Percentiles rank a stretch among this genome's conserved stretches.
These are phyloP conservation scores for Petrocephalus zakoni DNA, from an alignment of 2,113 vertebrate genomes.

Conservation along the genomic window DNA sequence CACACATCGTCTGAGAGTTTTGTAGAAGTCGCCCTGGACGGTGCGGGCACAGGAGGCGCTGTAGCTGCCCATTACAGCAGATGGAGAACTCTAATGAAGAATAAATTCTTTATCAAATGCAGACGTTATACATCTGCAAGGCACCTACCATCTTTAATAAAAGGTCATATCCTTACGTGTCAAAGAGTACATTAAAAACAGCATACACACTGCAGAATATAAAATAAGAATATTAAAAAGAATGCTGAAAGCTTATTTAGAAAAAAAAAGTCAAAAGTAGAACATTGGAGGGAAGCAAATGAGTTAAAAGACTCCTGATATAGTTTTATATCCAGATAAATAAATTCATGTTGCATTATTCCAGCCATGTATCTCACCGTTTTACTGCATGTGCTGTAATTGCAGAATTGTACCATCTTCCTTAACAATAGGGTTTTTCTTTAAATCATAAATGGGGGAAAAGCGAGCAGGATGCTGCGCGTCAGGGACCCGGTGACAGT, in stretches of 20 bases:
- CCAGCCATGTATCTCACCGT: constrained; percentile 30
- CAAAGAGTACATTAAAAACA: neutral
- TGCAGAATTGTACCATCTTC: constrained; percentile 28
- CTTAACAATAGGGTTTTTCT: constrained; percentile 17
- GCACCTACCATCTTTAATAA: neutral
- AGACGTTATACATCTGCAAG: constrained; percentile 25
- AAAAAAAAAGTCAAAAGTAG: constrained; percentile 30
- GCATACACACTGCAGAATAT: neutral
- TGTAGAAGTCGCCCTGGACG: constrained; percentile 16
- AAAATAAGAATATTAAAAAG: constrained; percentile 2
- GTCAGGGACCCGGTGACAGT: constrained; percentile 34
- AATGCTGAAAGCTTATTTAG: neutral
- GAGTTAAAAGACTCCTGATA: constrained; percentile 14
- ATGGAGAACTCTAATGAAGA: constrained; percentile 29
- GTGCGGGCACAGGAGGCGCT: constrained; percentile 11
- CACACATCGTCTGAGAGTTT: constrained; percentile 9
- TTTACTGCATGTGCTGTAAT: constrained; percentile 26
- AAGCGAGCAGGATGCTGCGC: neutral
- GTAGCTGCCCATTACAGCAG: constrained; percentile 16
- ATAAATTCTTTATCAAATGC: constrained; percentile 48
- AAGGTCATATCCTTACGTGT: neutral
- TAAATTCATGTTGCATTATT: constrained; percentile 37
- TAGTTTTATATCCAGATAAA: constrained; percentile 35
- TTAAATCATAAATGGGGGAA: neutral
- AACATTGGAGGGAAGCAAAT: constrained; percentile 14